Base-by-base conservation (phyloP, 2,888 invertebrate species). In the Dryocosmus kuriphilus region DNA sequence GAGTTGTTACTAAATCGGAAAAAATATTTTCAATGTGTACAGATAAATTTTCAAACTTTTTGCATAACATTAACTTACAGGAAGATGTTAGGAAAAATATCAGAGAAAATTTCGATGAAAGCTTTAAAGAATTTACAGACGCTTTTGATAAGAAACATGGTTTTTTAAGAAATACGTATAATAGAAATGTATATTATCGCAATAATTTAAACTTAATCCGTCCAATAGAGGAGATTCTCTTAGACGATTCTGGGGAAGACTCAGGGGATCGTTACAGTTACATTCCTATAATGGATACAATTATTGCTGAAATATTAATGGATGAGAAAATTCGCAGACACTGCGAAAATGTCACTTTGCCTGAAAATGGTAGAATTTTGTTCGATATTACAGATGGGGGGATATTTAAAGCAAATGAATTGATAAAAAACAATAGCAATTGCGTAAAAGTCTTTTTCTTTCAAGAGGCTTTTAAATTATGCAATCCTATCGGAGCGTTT, bases 381-480 rank as follows among this genome's bases (percentile, higher is more conserved):
- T 74, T 62, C 22, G 84, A 84, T 55, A 74, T 80, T 24, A 67
- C 77, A 38, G 83, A 85, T 80, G 84, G 84, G 19, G 27, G 51
- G 77, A 24, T 24, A 24, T 79, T 77, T 32, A 76, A 62, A 76
- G 78, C 77, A 9, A 79, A 78, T 74, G 6, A 5, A n/a, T 82
- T 79, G 62, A 82, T 83, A 62, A 38, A 51, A 60, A 38, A 82
- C 46, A 82, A 61, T 19, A 16, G 77, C 62, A 81, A 81, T 46
- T 38, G 55, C 5, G 73, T 74, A 2, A 63, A 79, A 71, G 22
- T 83, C 11, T 75, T 79, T 16, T 55, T 85, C 2, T 85, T 82
- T 60, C 81, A 84, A 77, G 85, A 85, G 74, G 74, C 62, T 9
- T 85, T 84, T 79, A 81, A 84, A 61, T 60, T 81, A n/a, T 81